These are phyloP conservation scores for Enteromius thamalakanensis DNA, from an alignment of 2,797 vertebrate species.

Conservation along the genomic window DNA sequence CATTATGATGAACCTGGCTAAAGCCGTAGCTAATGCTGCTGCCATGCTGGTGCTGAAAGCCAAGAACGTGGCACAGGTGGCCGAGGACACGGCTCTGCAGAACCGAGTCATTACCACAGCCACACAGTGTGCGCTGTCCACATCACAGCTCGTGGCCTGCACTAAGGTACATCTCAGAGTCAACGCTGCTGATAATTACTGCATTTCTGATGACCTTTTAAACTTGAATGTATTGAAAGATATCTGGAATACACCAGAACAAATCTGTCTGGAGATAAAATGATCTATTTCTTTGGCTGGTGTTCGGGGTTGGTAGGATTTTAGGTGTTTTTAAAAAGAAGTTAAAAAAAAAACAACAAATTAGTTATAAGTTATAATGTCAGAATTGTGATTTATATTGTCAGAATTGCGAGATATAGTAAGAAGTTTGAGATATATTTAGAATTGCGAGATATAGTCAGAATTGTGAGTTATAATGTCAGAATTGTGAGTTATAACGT, in stretches of 20 bases:
- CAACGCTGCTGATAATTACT: not conserved
- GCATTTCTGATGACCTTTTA: not conserved
- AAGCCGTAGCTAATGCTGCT: constrained; percentile 97
- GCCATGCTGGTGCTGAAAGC: constrained; percentile 98
- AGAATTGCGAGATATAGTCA: no score
- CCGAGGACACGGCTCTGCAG: constrained; percentile 92
- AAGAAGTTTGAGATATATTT: no score
- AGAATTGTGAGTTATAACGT: no score
- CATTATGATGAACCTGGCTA: constrained; percentile 97
- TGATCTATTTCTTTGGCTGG: not conserved
- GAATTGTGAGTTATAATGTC: no score
- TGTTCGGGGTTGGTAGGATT: not conserved
- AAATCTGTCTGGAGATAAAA: not conserved
- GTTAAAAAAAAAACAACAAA: no score
- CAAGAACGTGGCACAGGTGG: constrained; percentile 97
- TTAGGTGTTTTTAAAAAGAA: no score
- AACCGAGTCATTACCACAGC: constrained; percentile 97
- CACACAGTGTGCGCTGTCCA: constrained; percentile 96
- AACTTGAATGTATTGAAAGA: not conserved
- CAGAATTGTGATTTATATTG: no score
- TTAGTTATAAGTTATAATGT: no score
- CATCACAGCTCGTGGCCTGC: constrained; percentile 97
- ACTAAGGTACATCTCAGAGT: constrained; percentile 84
- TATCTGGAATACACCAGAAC: not conserved
- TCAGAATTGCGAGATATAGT: no score